Evolutionary conservation across 1,140 invertebrate genomes (phyloP).

Genomic region (Micrasema longulum): DNA sequence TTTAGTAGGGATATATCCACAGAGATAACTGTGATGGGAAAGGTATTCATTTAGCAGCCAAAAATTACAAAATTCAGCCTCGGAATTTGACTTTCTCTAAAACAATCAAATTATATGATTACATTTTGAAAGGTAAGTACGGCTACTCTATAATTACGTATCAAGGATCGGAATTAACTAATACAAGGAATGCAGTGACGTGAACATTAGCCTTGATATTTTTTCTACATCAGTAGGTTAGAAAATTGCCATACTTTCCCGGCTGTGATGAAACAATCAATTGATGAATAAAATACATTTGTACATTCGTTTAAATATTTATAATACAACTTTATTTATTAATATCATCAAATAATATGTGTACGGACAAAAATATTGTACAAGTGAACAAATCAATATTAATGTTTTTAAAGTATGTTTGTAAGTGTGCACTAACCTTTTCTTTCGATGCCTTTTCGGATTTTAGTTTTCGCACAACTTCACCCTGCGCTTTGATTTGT

Average conservation of each 20-base stretch:
- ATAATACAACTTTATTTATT: no score
- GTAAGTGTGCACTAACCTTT: constrained; percentile 29
- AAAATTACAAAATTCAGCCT: constrained; percentile 33
- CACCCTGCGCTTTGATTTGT: constrained; percentile 46
- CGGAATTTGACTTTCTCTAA: constrained; percentile 37
- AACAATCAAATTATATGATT: constrained; percentile 21
- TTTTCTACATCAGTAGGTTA: constrained; percentile 17
- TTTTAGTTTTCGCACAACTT: constrained; percentile 49
- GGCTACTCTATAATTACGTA: constrained; percentile 13
- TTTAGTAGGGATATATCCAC: constrained; percentile 67
- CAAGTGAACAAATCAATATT: no score
- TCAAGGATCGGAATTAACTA: constrained; percentile 31
- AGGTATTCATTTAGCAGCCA: constrained; percentile 58
- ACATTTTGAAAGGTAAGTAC: constrained; percentile 24
- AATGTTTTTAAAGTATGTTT: no score
- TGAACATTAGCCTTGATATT: constrained; percentile 34
- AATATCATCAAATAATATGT: no score
- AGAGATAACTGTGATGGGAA: constrained; percentile 69
- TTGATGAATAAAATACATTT: no score
- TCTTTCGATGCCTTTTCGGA: constrained; percentile 35
- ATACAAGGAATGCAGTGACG: constrained; percentile 37
- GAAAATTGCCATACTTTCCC: neutral
- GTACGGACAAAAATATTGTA: no score
- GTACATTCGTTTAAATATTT: no score
- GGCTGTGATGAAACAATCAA: neutral